Percentiles rank a stretch among this genome's conserved stretches.
phyloP scores from a whole-genome alignment of 2,113 vertebrate species.

The Notarius quadriscutis region DNA sequence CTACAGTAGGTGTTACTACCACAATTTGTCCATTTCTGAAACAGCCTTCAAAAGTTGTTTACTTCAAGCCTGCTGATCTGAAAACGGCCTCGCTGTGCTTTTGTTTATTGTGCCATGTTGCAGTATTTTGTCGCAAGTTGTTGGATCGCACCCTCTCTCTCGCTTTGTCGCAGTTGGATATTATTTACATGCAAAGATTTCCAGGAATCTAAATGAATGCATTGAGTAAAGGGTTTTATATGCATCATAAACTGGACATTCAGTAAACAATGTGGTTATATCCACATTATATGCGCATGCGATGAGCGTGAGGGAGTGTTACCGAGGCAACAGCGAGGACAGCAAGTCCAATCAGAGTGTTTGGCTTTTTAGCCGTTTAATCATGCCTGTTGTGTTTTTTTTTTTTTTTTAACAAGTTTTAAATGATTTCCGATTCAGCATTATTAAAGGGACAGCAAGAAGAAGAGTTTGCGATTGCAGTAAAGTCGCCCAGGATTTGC shows the following conservation, averaged over 20 bases:
- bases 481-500: background rate
- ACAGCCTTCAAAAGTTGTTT: background rate
- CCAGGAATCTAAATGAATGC: background rate
- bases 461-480: background rate
- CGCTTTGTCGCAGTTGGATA: background rate
- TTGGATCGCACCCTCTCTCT: background rate
- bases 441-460: background rate
- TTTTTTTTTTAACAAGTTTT: background rate
- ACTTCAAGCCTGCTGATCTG: background rate
- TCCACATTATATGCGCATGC: background rate
- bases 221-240: background rate
- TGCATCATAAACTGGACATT: background rate
- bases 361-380: conserved; percentile 14
- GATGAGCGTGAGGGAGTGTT: background rate
- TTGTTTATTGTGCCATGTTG: background rate
- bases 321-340: conserved; percentile 9
- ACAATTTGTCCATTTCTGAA: background rate
- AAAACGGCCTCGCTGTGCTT: background rate
- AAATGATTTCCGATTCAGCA: background rate
- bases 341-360: background rate
- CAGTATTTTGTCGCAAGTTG: background rate
- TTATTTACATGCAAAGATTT: background rate
- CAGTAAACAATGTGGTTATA: background rate
- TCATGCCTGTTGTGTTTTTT: background rate
- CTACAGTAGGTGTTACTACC: background rate